These are phyloP conservation scores for Bos taurus DNA, from an alignment of 2,113 vertebrate genomes.

Conservation along the genomic window ARS-UCD2.0 NC_037354.1:39709001-39709500, in stretches of 20 bases:
- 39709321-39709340: background rate
- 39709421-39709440: background rate
- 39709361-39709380: background rate
- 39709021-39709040: background rate
- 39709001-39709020: background rate
- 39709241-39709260: background rate
- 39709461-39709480: background rate
- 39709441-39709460: background rate
- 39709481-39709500: background rate
- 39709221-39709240: background rate
- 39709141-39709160: background rate
- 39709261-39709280: background rate
- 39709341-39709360: background rate
- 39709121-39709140: background rate
- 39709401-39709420: background rate
- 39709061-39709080: background rate
- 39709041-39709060: background rate
- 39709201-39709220: background rate
- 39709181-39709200: accelerated
- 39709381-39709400: background rate
- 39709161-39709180: background rate
- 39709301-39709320: background rate
- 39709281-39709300: background rate
- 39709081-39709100: background rate
- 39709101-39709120: background rate